Percentiles rank a stretch among this genome's conserved stretches.
phyloP scores from a whole-genome alignment of 2,888 invertebrate genomes.

The Alviniconcha strummeri region DNA sequence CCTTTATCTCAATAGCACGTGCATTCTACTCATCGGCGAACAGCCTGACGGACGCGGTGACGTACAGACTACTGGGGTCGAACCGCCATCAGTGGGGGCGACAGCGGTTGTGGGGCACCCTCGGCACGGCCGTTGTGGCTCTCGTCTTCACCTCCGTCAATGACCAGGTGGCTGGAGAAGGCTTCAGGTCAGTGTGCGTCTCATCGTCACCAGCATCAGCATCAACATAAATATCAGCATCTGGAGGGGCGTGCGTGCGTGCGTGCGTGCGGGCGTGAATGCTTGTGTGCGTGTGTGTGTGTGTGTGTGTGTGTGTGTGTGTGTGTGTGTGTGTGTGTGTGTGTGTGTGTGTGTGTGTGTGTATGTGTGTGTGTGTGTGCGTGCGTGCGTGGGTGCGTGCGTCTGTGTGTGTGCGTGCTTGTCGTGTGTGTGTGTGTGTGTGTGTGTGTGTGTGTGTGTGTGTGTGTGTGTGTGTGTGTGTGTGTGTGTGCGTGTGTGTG shows the following conservation, averaged over 20 bases:
- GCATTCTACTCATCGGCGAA: constrained; percentile 35
- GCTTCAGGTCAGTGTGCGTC: constrained; percentile 3
- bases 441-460: too few species aligned
- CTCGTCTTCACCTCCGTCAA: constrained; percentile 26
- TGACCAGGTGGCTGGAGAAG: constrained; percentile 20
- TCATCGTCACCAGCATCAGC: too few species aligned
- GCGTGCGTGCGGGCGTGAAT: too few species aligned
- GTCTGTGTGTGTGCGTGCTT: too few species aligned
- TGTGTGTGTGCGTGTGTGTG: too few species aligned
- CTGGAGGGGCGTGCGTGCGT: too few species aligned
- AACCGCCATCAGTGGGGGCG: constrained; percentile 38
- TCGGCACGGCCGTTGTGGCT: constrained; percentile 37
- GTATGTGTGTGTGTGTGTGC: not conserved
- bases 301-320: too few species aligned
- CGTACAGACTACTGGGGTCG: constrained; percentile 39
- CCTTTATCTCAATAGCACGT: constrained; percentile 25
- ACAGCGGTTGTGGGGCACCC: constrained; percentile 44
- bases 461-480: not conserved
- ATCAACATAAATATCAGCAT: too few species aligned
- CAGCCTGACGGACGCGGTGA: constrained; percentile 43
- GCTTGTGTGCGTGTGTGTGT: too few species aligned
- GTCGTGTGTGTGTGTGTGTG: too few species aligned
- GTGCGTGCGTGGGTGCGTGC: not conserved
- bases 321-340: too few species aligned
- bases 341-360: not conserved